phyloP scores from a whole-genome alignment of 2,797 vertebrate species.

The Gastrophryne carolinensis region DNA sequence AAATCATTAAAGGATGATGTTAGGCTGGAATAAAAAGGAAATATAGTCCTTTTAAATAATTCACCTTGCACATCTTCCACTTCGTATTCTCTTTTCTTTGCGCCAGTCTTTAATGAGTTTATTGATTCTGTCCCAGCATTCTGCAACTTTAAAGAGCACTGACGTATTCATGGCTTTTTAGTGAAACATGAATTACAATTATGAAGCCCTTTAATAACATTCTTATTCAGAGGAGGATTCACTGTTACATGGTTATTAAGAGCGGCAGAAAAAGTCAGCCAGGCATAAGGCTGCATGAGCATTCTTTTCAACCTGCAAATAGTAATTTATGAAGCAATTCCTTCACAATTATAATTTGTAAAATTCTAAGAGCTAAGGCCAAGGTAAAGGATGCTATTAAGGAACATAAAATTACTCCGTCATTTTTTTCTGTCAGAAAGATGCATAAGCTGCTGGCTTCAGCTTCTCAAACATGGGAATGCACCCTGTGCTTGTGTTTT shows the following conservation, averaged over 20 bases:
- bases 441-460: not conserved
- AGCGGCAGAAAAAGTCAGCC: slow-evolving; percentile 13
- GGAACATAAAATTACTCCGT: not conserved
- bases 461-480: too few species aligned
- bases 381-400: slow-evolving; percentile 6
- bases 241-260: slow-evolving; percentile 32
- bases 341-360: slow-evolving; percentile 5
- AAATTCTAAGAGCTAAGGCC: not conserved
- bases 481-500: too few species aligned
- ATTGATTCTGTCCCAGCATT: slow-evolving; percentile 29
- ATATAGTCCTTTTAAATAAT: slow-evolving; percentile 4
- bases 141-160: slow-evolving; percentile 25
- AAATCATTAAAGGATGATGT: not conserved
- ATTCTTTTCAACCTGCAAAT: slow-evolving; percentile 1
- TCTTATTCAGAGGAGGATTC: slow-evolving; percentile 41
- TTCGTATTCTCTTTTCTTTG: slow-evolving; percentile 2
- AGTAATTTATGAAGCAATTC: slow-evolving; percentile 16
- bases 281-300: slow-evolving; percentile 5
- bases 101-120: slow-evolving; percentile 26
- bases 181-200: slow-evolving; percentile 42
- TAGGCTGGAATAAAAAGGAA: not conserved
- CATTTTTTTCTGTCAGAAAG: too few species aligned
- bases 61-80: not conserved
- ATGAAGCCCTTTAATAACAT: slow-evolving; percentile 33
- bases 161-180: slow-evolving; percentile 22